Base-by-base conservation (phyloP, 2,113 vertebrate species). In the Tiliqua scincoides region DNA sequence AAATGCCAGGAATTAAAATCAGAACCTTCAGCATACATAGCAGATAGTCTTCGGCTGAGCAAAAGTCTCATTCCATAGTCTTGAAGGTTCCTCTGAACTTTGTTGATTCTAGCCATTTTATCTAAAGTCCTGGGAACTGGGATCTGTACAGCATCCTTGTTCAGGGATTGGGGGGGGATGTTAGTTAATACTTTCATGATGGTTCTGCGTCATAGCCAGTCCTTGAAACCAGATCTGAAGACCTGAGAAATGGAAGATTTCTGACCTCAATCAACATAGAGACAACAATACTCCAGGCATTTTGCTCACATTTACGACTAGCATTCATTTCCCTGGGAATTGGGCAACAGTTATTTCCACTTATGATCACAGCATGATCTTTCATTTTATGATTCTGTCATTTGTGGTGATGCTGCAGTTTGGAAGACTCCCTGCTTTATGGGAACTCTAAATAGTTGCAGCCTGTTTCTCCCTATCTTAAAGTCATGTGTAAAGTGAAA, bases 361-460 rank as follows among this genome's bases (percentile, higher is more conserved):
- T 25, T 63, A 61, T 48, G 27, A n/a, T 83, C 54, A 30, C 68
- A 73, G 82, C 54, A 30, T 74, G 70, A 18, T 74, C 14, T 0
- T 86, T 79, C n/a, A 81, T 81, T 63, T 48, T 65, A 73, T 54
- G 78, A 74, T 65, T 73, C 27, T n/a, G 14, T 86, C 87, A 67
- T 7, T 8, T 14, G 17, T 52, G 20, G 30, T 84, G 82, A 7
- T 0, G 0, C 71, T 88, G 11, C 25, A 79, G 6, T 88, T 88
- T 65, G 0, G 2, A 84, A 89, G 18, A 78, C 21, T 79, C 8
- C 74, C 72, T 76, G 32, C 1, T 87, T 77, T 48, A 15, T 68
- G 35, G 20, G 54, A 54, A 57, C 63, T 76, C 77, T 84, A 81
- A 82, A 15, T 90, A 89, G n/a, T 88, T 91, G 63, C 71, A 63